Conservation (phyloP, 1,140 invertebrate species). For the Drosophila lowei region DNA sequence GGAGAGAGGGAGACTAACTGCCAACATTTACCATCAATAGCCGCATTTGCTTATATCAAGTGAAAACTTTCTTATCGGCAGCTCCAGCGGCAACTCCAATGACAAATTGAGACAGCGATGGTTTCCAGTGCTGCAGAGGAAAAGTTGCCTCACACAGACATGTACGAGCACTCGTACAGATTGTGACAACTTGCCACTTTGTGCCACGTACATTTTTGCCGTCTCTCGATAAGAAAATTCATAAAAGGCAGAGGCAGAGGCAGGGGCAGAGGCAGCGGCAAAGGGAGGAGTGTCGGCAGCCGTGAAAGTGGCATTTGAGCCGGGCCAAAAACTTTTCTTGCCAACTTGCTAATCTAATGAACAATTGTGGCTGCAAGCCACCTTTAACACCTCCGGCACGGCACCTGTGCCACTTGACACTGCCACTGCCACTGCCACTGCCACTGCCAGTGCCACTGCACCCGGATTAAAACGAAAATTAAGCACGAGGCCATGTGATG, state of each 20-base stretch:
- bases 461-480: conserved; percentile 60
- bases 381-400: conserved; percentile 60
- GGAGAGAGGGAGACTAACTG: conserved; percentile 32
- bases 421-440: conserved; percentile 8
- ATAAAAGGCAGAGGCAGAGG: conserved; percentile 59
- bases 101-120: conserved; percentile 77
- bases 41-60: conserved; percentile 73
- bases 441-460: conserved; percentile 27
- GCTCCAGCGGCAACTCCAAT: conserved; percentile 72
- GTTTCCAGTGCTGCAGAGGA: too few species aligned
- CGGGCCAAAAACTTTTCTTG: conserved; percentile 63
- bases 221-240: conserved; percentile 77
- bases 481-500: conserved; percentile 29
- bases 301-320: conserved; percentile 80
- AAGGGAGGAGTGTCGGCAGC: conserved; percentile 63
- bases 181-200: conserved; percentile 79
- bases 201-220: conserved; percentile 75
- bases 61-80: conserved; percentile 74
- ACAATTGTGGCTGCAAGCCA: conserved; percentile 73
- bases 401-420: conserved; percentile 34
- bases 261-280: neutral
- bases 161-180: conserved; percentile 32
- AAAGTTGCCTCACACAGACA: conserved; percentile 8
- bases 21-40: conserved; percentile 69
- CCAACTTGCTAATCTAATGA: conserved; percentile 80